phyloP scores from a whole-genome alignment of 2,888 invertebrate species.

The Troides oblongomaculatus region DNA sequence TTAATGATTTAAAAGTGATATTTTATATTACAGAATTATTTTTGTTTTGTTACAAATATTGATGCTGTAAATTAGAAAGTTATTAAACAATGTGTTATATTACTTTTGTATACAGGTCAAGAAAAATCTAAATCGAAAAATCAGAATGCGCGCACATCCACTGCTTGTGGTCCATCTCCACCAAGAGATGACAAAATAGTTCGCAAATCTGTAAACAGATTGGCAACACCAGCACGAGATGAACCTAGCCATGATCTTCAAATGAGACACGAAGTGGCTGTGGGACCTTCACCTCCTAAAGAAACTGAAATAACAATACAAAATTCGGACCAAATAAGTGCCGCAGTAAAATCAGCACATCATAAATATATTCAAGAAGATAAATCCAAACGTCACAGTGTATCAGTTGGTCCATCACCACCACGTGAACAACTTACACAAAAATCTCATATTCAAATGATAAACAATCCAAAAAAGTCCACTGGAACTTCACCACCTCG shows the following conservation, averaged over 20 bases:
- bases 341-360: neutral
- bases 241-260: constrained; percentile 39
- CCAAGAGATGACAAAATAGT: constrained; percentile 63
- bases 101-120: constrained; percentile 38
- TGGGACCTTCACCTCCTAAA: constrained; percentile 68
- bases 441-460: constrained; percentile 28
- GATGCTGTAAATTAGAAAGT: no score
- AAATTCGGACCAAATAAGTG: constrained; percentile 36
- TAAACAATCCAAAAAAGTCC: constrained; percentile 61
- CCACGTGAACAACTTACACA: constrained; percentile 48
- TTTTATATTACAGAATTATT: no score
- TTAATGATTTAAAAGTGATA: no score
- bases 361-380: constrained; percentile 35
- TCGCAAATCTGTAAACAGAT: constrained; percentile 46
- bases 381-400: constrained; percentile 48
- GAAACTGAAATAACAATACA: constrained; percentile 39
- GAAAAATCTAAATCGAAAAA: constrained; percentile 49
- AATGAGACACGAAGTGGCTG: constrained; percentile 60
- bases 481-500: constrained; percentile 76
- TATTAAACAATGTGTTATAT: neutral
- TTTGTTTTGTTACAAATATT: no score
- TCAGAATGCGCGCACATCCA: constrained; percentile 66
- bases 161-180: constrained; percentile 83
- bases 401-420: constrained; percentile 65
- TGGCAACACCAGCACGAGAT: constrained; percentile 74